These are phyloP conservation scores for Pachyuromys duprasi DNA, from an alignment of 2,797 vertebrate species.

Conservation along the genomic window DNA sequence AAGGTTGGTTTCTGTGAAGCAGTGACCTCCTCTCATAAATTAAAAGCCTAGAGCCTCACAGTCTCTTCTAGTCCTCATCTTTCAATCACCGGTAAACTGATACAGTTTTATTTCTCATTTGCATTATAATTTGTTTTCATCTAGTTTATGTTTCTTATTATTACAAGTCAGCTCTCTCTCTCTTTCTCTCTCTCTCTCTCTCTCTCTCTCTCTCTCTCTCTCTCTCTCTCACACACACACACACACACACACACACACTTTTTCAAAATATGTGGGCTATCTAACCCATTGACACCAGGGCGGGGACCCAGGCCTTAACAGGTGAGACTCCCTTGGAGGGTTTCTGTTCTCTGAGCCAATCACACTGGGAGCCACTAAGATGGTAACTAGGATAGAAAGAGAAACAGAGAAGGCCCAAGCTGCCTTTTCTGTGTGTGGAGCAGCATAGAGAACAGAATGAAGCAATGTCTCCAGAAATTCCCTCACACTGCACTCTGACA, in stretches of 20 bases:
- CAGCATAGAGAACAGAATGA: background rate
- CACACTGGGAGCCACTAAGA: background rate
- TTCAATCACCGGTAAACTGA: constrained; percentile 84
- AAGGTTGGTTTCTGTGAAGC: constrained; percentile 78
- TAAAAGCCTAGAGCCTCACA: constrained; percentile 83
- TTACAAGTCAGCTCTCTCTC: background rate
- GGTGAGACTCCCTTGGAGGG: constrained; percentile 54
- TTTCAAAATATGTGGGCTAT: constrained; percentile 54
- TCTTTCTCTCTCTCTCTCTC: too few relatives aligned
- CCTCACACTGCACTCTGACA: background rate
- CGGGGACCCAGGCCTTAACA: background rate
- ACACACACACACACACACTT: too few relatives aligned
- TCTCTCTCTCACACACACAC: too few relatives aligned
- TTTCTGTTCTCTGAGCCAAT: constrained; percentile 53
- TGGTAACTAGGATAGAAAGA: background rate
- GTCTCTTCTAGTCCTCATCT: constrained; percentile 87
- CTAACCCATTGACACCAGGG: constrained; percentile 39
- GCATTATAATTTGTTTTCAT: constrained; percentile 86
- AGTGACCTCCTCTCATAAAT: constrained; percentile 83
- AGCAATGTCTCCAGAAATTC: background rate
- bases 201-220: too few relatives aligned
- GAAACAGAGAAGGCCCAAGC: background rate
- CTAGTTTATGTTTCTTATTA: constrained; percentile 80
- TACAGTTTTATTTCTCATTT: constrained; percentile 74
- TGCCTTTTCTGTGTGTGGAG: background rate